A percentile compares a stretch with the other conserved stretches of the same genome.
Evolutionary conservation across 2,797 vertebrate species (phyloP).

Genomic region (Enteromius argenteus): DNA sequence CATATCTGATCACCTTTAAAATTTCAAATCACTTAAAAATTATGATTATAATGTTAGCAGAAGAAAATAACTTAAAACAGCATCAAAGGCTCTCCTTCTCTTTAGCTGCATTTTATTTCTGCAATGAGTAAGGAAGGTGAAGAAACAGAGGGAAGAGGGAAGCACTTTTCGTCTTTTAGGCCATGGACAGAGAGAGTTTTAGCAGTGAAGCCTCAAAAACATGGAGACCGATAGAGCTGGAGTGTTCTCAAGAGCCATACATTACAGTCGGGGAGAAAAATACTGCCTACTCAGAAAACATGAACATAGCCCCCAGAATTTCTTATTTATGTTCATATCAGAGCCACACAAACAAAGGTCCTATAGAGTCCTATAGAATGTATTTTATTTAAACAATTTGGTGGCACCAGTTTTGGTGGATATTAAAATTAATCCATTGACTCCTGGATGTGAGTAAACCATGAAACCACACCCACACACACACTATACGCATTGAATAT

Average conservation of each 20-base stretch:
- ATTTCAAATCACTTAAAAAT: conserved; percentile 79
- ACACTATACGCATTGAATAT: not conserved
- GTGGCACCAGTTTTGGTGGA: conserved; percentile 18
- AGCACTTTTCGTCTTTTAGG: not conserved
- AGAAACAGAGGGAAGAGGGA: not conserved
- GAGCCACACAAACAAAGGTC: conserved; percentile 59
- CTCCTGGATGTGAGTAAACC: conserved; percentile 3
- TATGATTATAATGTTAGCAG: conserved; percentile 75
- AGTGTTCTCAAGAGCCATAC: conserved; percentile 12
- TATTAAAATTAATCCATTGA: conserved; percentile 62
- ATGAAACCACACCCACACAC: conserved; percentile 5
- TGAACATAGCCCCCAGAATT: conserved; percentile 44
- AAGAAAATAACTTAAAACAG: conserved; percentile 55
- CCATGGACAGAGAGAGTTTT: not conserved
- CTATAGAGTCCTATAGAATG: conserved; percentile 55
- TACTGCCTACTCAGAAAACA: conserved; percentile 45
- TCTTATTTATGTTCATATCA: conserved; percentile 68
- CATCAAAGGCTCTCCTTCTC: not conserved
- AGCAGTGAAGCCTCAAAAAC: not conserved
- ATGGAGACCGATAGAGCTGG: not conserved
- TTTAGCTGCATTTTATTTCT: conserved; percentile 7
- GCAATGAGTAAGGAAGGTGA: not conserved
- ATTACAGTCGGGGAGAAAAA: conserved; percentile 53
- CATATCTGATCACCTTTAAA: conserved; percentile 71
- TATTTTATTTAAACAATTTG: conserved; percentile 66